Evolutionary conservation across 2,113 vertebrate species (phyloP).

Genomic region (Oncorhynchus gorbuscha): DNA sequence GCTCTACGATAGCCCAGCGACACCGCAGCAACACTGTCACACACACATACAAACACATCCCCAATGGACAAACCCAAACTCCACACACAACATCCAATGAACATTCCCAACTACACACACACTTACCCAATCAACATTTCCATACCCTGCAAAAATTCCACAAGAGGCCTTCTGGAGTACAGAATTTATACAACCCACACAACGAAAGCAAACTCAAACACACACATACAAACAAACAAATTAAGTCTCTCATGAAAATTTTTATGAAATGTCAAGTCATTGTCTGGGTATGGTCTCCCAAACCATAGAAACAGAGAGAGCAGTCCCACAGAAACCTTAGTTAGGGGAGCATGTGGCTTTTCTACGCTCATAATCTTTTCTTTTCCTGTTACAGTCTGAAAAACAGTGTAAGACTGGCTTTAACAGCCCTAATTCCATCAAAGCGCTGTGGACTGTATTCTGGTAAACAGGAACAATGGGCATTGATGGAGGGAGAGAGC

Average conservation of each 20-base stretch:
- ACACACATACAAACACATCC: conserved; percentile 24
- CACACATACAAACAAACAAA: background rate
- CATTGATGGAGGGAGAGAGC: conserved; percentile 49
- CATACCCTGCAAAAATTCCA: conserved; percentile 15
- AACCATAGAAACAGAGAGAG: background rate
- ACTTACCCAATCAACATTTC: conserved; percentile 24
- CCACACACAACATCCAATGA: conserved; percentile 28
- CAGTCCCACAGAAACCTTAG: background rate
- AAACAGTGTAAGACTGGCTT: conserved; percentile 63
- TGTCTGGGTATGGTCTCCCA: too few relatives aligned
- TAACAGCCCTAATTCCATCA: conserved; percentile 70
- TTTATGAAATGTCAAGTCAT: background rate
- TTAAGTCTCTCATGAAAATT: background rate
- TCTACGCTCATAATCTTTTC: conserved; percentile 35
- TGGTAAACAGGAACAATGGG: conserved; percentile 72
- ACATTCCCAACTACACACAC: conserved; percentile 17
- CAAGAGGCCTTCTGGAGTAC: background rate
- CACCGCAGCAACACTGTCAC: conserved; percentile 59
- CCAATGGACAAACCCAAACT: background rate
- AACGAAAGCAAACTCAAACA: background rate
- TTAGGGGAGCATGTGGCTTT: conserved; percentile 32
- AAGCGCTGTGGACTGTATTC: conserved; percentile 68
- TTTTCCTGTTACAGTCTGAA: conserved; percentile 50
- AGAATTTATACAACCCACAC: background rate
- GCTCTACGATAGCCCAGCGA: conserved; percentile 53